A percentile compares a stretch with the other conserved stretches of the same genome.
These are phyloP conservation scores for Sylvietta virens DNA, from an alignment of 2,113 vertebrate species.

Conservation along the genomic window DNA sequence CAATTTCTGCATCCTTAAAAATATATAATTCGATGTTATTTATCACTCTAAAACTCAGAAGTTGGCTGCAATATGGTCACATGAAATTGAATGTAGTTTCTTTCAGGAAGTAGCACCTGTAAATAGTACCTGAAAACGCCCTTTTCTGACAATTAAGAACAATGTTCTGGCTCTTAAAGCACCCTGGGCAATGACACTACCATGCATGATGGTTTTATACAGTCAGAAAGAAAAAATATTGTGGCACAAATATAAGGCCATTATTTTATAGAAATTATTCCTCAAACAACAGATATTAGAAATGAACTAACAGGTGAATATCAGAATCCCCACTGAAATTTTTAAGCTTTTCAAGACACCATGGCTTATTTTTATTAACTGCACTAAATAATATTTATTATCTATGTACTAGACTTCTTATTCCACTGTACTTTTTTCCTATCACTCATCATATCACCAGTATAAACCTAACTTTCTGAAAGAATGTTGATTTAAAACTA, in stretches of 20 bases:
- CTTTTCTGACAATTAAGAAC: neutral
- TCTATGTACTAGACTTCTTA: neutral
- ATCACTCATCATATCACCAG: neutral
- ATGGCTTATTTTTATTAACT: neutral
- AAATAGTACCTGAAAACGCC: neutral
- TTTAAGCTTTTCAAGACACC: neutral
- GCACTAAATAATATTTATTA: neutral
- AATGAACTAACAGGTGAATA: neutral
- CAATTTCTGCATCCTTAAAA: neutral
- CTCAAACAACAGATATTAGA: neutral
- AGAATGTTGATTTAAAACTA: neutral
- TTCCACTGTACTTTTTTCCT: neutral
- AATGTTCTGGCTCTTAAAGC: neutral
- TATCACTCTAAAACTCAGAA: neutral
- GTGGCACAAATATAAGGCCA: neutral
- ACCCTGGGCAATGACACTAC: neutral
- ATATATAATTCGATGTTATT: neutral
- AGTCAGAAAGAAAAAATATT: neutral
- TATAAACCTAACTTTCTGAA: neutral
- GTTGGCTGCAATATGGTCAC: neutral
- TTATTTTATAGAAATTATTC: neutral
- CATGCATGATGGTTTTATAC: neutral
- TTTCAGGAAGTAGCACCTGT: neutral
- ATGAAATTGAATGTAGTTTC: neutral
- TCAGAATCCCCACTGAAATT: neutral